These are phyloP conservation scores for Apaloderma vittatum DNA, from an alignment of 2,113 vertebrate genomes.

Conservation along the genomic window DNA sequence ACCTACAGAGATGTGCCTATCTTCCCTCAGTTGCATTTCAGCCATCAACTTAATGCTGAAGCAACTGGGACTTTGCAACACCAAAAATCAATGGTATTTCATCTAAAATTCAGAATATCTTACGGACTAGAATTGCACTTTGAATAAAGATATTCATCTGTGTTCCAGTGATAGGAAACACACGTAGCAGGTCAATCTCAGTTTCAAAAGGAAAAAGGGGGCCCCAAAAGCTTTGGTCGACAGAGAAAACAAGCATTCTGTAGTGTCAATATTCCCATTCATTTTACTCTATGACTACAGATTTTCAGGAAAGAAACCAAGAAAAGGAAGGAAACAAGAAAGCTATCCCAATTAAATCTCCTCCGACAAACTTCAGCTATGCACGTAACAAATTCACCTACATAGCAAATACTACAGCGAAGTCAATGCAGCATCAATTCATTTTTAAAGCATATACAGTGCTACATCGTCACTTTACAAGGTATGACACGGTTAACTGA, in stretches of 20 bases:
- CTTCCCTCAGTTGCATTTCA: neutral
- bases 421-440: neutral
- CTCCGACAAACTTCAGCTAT: neutral
- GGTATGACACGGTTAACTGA: neutral
- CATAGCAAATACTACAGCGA: neutral
- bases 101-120: neutral
- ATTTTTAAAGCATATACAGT: neutral
- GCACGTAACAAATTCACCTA: neutral
- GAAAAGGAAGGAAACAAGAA: neutral
- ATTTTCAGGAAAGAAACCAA: neutral
- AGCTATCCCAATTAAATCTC: neutral
- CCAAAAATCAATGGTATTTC: neutral
- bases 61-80: neutral
- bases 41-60: neutral
- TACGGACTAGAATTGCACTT: neutral
- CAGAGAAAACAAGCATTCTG: neutral
- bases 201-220: neutral
- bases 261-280: neutral
- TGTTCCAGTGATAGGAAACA: neutral
- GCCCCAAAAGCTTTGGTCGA: neutral
- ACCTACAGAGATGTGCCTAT: neutral
- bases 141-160: neutral
- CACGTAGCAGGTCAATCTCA: neutral
- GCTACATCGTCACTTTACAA: fast-evolving
- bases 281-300: neutral